These are phyloP conservation scores for Pygoscelis antarcticus DNA, from an alignment of 2,113 vertebrate species.

Conservation along the genomic window DNA sequence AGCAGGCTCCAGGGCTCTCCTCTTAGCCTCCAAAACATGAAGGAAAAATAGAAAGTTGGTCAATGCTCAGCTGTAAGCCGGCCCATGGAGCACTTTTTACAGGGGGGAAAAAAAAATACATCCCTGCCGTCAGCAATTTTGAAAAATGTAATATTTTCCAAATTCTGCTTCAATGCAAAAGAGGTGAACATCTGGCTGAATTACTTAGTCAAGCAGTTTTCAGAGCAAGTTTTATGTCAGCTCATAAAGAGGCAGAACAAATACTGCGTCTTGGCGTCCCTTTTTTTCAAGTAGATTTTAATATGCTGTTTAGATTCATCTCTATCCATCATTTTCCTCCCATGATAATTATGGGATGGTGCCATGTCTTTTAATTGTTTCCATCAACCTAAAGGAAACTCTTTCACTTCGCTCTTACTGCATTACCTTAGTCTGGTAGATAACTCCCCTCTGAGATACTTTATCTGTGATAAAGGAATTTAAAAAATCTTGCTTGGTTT, in stretches of 20 bases:
- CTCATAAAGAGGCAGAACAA: conserved; percentile 52
- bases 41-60: conserved; percentile 50
- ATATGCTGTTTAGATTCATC: neutral
- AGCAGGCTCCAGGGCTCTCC: conserved; percentile 45
- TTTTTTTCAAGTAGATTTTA: neutral
- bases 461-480: neutral
- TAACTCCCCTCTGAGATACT: neutral
- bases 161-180: conserved; percentile 64
- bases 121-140: conserved; percentile 66
- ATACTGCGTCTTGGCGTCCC: conserved; percentile 2
- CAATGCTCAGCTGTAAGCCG: conserved; percentile 38
- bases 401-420: neutral
- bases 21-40: conserved; percentile 39
- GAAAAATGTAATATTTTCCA: conserved; percentile 76
- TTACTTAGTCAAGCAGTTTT: conserved; percentile 72
- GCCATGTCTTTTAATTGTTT: neutral
- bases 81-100: conserved; percentile 11
- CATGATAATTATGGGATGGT: neutral
- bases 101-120: neutral
- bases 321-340: neutral
- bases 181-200: conserved; percentile 81
- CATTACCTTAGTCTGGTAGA: neutral
- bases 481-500: neutral
- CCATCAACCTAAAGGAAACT: neutral
- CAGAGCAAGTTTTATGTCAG: conserved; percentile 73